Percentiles rank a stretch among this genome's conserved stretches.
phyloP scores from a whole-genome alignment of 35 echinoderm and acorn worm species.

The Anneissia japonica region DNA sequence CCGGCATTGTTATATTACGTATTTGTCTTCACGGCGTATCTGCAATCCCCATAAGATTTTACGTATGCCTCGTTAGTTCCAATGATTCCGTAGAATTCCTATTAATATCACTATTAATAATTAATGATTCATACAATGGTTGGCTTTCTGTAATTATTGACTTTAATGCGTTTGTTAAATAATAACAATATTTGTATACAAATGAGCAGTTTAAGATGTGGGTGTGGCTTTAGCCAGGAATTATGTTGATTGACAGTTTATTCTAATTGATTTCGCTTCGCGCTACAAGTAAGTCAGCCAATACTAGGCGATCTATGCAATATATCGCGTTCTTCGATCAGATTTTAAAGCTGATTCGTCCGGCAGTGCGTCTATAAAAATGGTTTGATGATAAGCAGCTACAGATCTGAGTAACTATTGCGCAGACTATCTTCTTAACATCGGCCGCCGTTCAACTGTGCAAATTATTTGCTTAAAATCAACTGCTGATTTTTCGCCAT shows the following conservation, averaged over 20 bases:
- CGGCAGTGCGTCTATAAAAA: background rate
- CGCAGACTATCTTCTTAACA: background rate
- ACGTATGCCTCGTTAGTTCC: background rate
- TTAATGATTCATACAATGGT: too few species aligned
- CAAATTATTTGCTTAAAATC: background rate
- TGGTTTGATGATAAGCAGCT: background rate
- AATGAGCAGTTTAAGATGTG: too few species aligned
- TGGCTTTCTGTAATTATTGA: too few species aligned
- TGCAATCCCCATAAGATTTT: too few species aligned
- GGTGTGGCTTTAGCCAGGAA: too few species aligned
- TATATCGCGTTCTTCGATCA: background rate
- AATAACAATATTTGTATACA: too few species aligned
- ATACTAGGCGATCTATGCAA: background rate
- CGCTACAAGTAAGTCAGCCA: background rate
- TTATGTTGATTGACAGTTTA: too few species aligned
- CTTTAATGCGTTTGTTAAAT: too few species aligned
- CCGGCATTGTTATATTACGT: too few species aligned
- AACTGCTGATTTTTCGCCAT: background rate
- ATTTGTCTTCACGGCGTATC: too few species aligned
- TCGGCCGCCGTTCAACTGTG: background rate
- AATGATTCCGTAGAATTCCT: too few species aligned
- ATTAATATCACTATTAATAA: too few species aligned
- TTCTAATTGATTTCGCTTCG: background rate
- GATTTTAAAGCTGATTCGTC: background rate
- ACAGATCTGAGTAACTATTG: background rate